phyloP scores from a whole-genome alignment of 2,888 invertebrate species.

The Meteorus colon region DNA sequence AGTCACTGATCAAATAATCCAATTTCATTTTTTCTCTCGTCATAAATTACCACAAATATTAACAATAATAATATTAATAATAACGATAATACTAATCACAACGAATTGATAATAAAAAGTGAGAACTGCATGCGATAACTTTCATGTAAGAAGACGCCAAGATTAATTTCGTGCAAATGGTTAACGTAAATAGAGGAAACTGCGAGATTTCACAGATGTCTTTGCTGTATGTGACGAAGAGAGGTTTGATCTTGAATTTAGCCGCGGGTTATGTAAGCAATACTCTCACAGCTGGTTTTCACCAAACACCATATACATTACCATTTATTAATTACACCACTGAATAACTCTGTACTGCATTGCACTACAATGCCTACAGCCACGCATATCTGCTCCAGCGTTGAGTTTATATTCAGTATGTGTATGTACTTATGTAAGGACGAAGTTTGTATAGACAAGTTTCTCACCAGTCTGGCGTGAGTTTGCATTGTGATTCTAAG shows the following conservation, averaged over 20 bases:
- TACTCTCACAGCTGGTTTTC: conserved; percentile 45
- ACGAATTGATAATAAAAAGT: neutral
- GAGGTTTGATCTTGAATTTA: conserved; percentile 47
- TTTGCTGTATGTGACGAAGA: conserved; percentile 30
- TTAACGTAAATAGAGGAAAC: conserved; percentile 46
- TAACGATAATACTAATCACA: neutral
- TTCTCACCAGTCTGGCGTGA: conserved; percentile 40
- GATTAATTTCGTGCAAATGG: conserved; percentile 50
- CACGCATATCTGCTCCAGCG: neutral
- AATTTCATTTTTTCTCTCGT: too few relatives aligned
- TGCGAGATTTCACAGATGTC: conserved; percentile 28
- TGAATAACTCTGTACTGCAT: conserved; percentile 30
- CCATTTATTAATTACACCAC: conserved; percentile 52
- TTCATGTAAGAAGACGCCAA: conserved; percentile 42
- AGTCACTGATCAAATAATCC: too few relatives aligned
- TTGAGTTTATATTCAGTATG: neutral
- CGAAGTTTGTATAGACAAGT: conserved; percentile 48
- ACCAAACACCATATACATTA: conserved; percentile 47
- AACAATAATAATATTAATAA: neutral
- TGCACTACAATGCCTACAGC: neutral
- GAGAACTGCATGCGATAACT: neutral
- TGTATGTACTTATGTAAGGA: conserved; percentile 30
- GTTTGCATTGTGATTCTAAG: conserved; percentile 45
- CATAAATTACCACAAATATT: neutral
- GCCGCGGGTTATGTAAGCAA: conserved; percentile 50